Percentiles rank a stretch among this genome's conserved stretches.
phyloP scores from a whole-genome alignment of 2,888 invertebrate genomes.

The Cartodere bifasciata region DNA sequence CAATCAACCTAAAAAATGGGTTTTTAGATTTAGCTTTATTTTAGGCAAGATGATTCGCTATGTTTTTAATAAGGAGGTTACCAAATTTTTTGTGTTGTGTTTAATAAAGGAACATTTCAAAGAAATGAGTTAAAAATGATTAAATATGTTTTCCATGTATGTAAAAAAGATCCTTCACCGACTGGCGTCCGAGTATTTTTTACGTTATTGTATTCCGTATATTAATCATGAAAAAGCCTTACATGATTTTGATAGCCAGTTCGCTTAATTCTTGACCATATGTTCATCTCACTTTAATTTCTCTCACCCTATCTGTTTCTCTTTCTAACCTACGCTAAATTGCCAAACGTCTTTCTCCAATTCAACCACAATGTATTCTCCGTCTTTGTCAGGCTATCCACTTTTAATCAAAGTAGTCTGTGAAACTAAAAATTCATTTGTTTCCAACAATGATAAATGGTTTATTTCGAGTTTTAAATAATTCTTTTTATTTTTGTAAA shows the following conservation, averaged over 20 bases:
- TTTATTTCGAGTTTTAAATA: slow-evolving; percentile 26
- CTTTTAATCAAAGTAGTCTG: slow-evolving; percentile 29
- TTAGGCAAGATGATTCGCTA: too few species aligned
- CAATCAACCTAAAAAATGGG: too few species aligned
- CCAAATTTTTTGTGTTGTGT: too few species aligned
- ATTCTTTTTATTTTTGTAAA: slow-evolving; percentile 23
- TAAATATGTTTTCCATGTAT: too few species aligned
- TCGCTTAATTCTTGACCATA: too few species aligned
- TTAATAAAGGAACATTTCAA: too few species aligned
- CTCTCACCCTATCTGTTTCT: slow-evolving; percentile 1
- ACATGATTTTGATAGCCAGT: too few species aligned
- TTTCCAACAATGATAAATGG: slow-evolving; percentile 35
- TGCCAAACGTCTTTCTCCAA: slow-evolving; percentile 1
- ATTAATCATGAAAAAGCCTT: slow-evolving; percentile 1
- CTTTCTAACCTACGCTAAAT: not conserved
- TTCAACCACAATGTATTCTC: too few species aligned
- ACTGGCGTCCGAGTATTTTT: not conserved
- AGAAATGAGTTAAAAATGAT: too few species aligned
- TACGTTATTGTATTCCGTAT: slow-evolving; percentile 1
- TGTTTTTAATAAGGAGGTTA: too few species aligned
- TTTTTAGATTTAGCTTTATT: too few species aligned
- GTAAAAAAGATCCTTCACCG: slow-evolving; percentile 2
- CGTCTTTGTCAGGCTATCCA: slow-evolving; percentile 26
- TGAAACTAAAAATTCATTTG: slow-evolving; percentile 34
- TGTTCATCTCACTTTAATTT: slow-evolving; percentile 4